Base-by-base conservation (phyloP, 1,140 invertebrate genomes). In the Lysiphlebus fabarum region DNA sequence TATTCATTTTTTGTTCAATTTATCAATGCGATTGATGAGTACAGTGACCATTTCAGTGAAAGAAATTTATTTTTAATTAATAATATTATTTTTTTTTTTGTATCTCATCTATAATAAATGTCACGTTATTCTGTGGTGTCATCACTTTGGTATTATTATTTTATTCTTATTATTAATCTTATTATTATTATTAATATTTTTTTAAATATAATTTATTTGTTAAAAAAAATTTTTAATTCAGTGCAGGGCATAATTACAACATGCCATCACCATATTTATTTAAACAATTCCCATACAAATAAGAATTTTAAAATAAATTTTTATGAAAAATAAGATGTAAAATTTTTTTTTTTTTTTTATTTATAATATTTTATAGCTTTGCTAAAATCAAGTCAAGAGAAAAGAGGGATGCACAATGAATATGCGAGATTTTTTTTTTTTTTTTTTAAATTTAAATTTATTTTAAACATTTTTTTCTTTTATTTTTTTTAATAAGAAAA, bases 11-110 rank as follows among this genome's bases (percentile, higher is more conserved):
- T 51, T 67, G 63, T 62, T 62, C 40, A 64, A 62, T 61, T 61
- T 50, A 45, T 58, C 17, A 26, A 26, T 26, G 17, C 17, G 17
- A 61, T 61, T 67, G 72, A 75, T 76, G 73, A 74, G 70, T 75
- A 78, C 77, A 79, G 77, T 78, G 77, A 79, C 77, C 77, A 79
- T 79, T 73, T 79, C 74, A 76, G 17, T 78, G 73, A 73, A 77
- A 76, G 72, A 68, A 64, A 65, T 58, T 38, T 50, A 61, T 14
- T 8, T 56, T 62, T 51, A 64, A 14, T 49, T 66, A 67, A 71
- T n/a, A n/a, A 49, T 33, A 45, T 11, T 44, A n/a, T 33, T 10
- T 10, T 34, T 36, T 11, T 5, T 34, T 34, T 34, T 49, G 48
- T 7, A 17, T 49, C 33, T 9, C n/a, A 7, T 26, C 17, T 26